Conservation (phyloP, 2,797 vertebrate genomes). For the Pelodytes ibericus region DNA sequence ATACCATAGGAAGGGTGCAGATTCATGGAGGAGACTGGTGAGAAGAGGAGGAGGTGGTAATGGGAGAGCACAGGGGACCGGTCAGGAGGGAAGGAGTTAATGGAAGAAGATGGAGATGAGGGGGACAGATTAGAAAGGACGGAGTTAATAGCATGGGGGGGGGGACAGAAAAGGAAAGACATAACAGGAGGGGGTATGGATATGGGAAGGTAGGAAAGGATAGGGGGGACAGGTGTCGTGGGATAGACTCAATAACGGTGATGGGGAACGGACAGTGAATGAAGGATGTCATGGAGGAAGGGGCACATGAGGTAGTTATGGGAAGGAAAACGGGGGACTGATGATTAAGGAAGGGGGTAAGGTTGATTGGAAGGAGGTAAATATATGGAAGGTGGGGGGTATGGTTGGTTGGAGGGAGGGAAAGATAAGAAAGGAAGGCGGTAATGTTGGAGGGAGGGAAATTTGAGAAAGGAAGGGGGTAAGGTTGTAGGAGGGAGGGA, state of each 20-base stretch:
- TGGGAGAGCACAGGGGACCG: too few relatives aligned
- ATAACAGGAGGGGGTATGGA: too few relatives aligned
- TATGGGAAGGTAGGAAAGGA: too few relatives aligned
- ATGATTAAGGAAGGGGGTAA: background rate
- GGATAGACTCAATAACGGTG: too few relatives aligned
- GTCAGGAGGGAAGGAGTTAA: background rate
- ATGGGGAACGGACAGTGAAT: too few relatives aligned
- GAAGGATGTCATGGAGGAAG: too few relatives aligned
- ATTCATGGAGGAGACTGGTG: background rate
- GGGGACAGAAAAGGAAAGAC: too few relatives aligned
- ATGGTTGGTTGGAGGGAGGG: background rate
- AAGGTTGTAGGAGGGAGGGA: too few relatives aligned
- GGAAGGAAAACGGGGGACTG: background rate
- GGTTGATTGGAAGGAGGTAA: background rate
- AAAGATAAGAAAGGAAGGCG: background rate
- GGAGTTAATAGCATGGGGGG: too few relatives aligned
- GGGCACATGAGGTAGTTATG: too few relatives aligned
- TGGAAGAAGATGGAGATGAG: background rate
- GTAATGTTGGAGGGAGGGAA: background rate
- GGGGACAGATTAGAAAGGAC: background rate
- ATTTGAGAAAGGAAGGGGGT: too few relatives aligned
- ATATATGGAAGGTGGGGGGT: background rate
- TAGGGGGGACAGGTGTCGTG: too few relatives aligned
- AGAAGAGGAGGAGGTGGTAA: background rate
- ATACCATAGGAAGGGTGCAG: background rate